Base-by-base conservation (phyloP, 1,140 invertebrate species). In the Coptotermes formosanus region DNA sequence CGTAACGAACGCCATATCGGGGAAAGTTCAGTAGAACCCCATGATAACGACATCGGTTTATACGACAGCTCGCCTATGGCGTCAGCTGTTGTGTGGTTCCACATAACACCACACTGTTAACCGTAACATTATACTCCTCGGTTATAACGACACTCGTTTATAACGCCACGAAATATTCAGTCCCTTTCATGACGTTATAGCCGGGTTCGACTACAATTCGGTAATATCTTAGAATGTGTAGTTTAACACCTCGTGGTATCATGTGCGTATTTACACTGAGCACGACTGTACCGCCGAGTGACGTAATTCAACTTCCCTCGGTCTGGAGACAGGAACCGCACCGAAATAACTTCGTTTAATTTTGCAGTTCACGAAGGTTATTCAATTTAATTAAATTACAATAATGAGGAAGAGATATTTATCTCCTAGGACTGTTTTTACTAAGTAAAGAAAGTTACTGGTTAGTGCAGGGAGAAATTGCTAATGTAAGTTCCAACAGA, bases 321-420 rank as follows among this genome's bases (percentile, higher is more conserved):
- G 64, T 25, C 64, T 52, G 83, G 83, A 84, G 83, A 84, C 83
- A 52, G 83, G 83, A 85, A 64, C 82, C 82, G 84, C 81, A 85
- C 86, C 38, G 45, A 81, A 87, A 85, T 85, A 87, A 87, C 86
- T 85, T 87, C 85, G 85, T 85, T 87, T 85, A 87, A 87, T 87
- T 87, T 87, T 84, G 64, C 75, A 69, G 81, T 87, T 83, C 84
- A 83, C 81, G 85, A 64, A 81, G 87, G 85, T 86, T 87, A 87
- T 87, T 87, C 87, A 75, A 86, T 87, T 87, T 87, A 87, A 87
- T 87, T 83, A 86, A 86, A 84, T 86, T 86, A 86, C 87, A 87
- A 87, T 87, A 87, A 87, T 87, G 86, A 87, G 82, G 82, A 86
- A 86, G 87, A 87, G 87, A 87, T 87, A 87, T 87, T 87, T 87